Conservation (phyloP, 1,140 invertebrate species). For the Monochamus saltuarius region DNA sequence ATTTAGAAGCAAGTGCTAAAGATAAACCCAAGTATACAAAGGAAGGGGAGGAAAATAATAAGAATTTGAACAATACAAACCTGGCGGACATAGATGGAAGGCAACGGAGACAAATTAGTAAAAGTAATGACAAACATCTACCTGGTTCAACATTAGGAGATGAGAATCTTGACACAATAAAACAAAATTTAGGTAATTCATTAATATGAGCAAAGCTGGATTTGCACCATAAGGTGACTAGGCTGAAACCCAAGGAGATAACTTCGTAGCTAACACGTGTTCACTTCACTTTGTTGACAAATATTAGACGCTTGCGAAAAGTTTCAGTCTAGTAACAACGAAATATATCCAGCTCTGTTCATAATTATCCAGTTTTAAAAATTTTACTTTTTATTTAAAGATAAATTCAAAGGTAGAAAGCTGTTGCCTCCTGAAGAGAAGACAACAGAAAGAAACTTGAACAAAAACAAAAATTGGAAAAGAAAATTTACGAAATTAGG, state of each 20-base stretch:
- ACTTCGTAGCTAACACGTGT: not conserved
- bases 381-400: not conserved
- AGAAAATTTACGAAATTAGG: too few species aligned
- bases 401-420: conserved; percentile 4
- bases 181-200: not conserved
- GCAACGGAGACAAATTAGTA: not conserved
- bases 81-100: not conserved
- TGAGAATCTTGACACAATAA: not conserved
- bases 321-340: not conserved
- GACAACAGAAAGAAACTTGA: not conserved
- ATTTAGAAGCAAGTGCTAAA: conserved; percentile 3
- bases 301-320: too few species aligned
- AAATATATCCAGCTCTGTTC: not conserved
- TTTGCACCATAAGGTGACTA: not conserved
- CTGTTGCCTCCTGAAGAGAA: not conserved
- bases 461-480: too few species aligned
- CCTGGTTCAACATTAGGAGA: not conserved
- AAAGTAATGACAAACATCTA: not conserved
- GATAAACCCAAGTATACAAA: not conserved
- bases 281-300: not conserved
- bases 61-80: conserved; percentile 1
- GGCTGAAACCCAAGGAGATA: not conserved
- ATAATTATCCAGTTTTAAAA: not conserved
- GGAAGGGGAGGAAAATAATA: not conserved
- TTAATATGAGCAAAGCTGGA: not conserved